These are phyloP conservation scores for Acanthurus lineatus DNA, from an alignment of 2,797 vertebrate species.

Conservation along the genomic window DNA sequence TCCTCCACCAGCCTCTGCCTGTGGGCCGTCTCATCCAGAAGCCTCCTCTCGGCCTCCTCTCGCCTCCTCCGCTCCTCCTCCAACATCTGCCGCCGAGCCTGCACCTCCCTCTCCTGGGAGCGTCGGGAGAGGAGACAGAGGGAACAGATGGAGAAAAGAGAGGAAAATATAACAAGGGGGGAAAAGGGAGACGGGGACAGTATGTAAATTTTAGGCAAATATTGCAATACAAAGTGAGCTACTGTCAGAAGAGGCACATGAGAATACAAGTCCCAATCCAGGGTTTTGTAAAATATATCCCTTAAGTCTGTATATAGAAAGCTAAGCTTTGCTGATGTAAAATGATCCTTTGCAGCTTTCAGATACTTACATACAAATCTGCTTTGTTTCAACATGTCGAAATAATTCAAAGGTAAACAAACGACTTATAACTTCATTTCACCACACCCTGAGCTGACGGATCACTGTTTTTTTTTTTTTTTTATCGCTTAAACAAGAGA, in stretches of 20 bases:
- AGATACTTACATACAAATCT: constrained; percentile 66
- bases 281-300: constrained; percentile 81
- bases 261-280: constrained; percentile 78
- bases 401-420: constrained; percentile 68
- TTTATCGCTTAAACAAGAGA: constrained; percentile 12
- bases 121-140: constrained; percentile 54
- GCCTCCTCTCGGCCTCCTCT: constrained; percentile 93
- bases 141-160: constrained; percentile 68
- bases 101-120: constrained; percentile 93
- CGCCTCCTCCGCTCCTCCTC: constrained; percentile 94
- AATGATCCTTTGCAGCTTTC: constrained; percentile 77
- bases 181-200: constrained; percentile 70
- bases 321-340: constrained; percentile 81
- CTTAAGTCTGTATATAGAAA: constrained; percentile 69
- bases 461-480: constrained; percentile 25
- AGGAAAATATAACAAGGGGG: constrained; percentile 63
- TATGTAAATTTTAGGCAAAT: constrained; percentile 83
- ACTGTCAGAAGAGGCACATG: constrained; percentile 72
- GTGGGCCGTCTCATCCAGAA: constrained; percentile 91
- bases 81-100: constrained; percentile 91
- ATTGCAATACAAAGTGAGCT: constrained; percentile 82
- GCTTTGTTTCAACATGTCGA: constrained; percentile 71
- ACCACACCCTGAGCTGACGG: constrained; percentile 30
- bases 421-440: constrained; percentile 60
- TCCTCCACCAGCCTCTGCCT: constrained; percentile 96